Percentiles rank a stretch among this genome's conserved stretches.
These are phyloP conservation scores for Drosophila rubida DNA, from an alignment of 2,888 invertebrate species.

Conservation along the genomic window DNA sequence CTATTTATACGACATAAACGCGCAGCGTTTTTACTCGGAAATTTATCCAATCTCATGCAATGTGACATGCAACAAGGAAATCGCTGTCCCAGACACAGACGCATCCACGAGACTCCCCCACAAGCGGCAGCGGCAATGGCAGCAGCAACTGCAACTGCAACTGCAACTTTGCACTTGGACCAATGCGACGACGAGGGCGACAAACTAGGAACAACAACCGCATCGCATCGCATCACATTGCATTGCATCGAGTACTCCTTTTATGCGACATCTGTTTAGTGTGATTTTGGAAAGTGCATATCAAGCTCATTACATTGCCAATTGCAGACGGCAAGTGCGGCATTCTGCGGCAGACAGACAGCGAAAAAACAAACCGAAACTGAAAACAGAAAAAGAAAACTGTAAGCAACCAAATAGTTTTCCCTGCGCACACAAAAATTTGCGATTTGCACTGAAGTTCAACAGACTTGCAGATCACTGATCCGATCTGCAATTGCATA, in stretches of 20 bases:
- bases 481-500: conserved; percentile 53
- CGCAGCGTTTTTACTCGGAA: conserved; percentile 62
- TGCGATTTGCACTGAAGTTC: conserved; percentile 63
- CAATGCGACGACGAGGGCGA: conserved; percentile 59
- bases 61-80: conserved; percentile 73
- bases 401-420: conserved; percentile 62
- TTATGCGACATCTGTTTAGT: conserved; percentile 68
- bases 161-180: conserved; percentile 51
- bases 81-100: conserved; percentile 53
- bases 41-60: conserved; percentile 67
- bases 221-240: conserved; percentile 17
- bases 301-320: conserved; percentile 77
- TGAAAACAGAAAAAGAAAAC: neutral
- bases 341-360: conserved; percentile 40
- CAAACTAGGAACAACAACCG: conserved; percentile 39
- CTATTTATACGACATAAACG: conserved; percentile 55
- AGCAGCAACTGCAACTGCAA: conserved; percentile 31
- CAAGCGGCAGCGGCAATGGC: conserved; percentile 31
- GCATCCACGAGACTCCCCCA: conserved; percentile 55
- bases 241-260: conserved; percentile 38
- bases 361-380: conserved; percentile 8
- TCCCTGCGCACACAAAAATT: conserved; percentile 32
- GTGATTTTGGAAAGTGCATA: conserved; percentile 72
- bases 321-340: conserved; percentile 56
- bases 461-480: conserved; percentile 71